phyloP scores from a whole-genome alignment of 2,888 invertebrate species.

The Arrhopalites spinosus region DNA sequence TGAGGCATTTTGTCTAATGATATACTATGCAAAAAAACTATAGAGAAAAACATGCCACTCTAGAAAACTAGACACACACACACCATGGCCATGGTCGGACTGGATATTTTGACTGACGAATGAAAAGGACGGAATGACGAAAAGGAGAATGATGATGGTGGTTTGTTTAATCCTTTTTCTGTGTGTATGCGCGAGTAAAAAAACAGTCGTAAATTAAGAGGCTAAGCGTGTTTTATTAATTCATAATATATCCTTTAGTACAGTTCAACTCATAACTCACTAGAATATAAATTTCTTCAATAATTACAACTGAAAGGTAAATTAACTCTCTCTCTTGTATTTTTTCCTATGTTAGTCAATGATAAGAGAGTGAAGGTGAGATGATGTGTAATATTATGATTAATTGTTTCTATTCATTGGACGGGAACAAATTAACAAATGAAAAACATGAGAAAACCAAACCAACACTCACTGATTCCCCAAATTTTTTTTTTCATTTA shows the following conservation, averaged over 20 bases:
- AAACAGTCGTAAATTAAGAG: slow-evolving; percentile 2
- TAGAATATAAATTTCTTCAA: neutral
- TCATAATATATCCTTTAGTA: too few relatives aligned
- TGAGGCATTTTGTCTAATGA: too few relatives aligned
- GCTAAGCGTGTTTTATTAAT: neutral
- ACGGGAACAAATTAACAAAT: slow-evolving; percentile 40
- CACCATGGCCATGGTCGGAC: neutral
- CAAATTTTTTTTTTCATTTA: too few relatives aligned
- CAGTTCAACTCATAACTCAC: slow-evolving; percentile 1
- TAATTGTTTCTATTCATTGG: slow-evolving; percentile 40
- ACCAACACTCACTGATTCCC: too few relatives aligned
- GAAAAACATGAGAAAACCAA: slow-evolving; percentile 30
- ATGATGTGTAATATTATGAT: slow-evolving; percentile 26
- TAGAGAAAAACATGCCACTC: too few relatives aligned
- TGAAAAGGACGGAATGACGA: neutral
- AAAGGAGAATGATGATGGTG: neutral
- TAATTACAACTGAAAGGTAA: slow-evolving; percentile 34
- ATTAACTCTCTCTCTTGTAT: slow-evolving; percentile 24
- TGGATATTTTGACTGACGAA: slow-evolving; percentile 3
- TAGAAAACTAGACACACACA: too few relatives aligned
- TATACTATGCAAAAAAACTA: too few relatives aligned
- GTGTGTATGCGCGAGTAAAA: neutral
- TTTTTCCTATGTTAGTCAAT: too few relatives aligned
- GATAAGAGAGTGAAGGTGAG: neutral
- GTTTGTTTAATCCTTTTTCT: neutral